These are phyloP conservation scores for Cladopsammia gracilis DNA, from an alignment of 64 coral and sea anemone genomes.

Conservation along the genomic window DNA sequence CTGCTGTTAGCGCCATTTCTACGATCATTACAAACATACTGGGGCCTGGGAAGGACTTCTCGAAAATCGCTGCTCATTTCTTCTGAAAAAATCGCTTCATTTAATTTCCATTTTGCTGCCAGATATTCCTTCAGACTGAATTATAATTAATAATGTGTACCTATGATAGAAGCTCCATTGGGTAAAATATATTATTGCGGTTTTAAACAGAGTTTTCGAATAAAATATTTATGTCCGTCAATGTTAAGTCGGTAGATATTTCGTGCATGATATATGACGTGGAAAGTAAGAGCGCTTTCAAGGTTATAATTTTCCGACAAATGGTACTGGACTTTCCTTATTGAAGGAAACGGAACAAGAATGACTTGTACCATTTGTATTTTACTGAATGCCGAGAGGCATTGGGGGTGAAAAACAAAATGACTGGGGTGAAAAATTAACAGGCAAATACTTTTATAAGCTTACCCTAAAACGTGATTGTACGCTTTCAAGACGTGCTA, in stretches of 20 bases:
- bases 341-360: too few species aligned
- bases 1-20: slow-evolving; percentile 85
- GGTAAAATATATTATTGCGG: slow-evolving; percentile 6
- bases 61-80: slow-evolving; percentile 25
- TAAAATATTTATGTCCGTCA: background rate
- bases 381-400: too few species aligned
- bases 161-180: background rate
- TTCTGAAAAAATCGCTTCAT: background rate
- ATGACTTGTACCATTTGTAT: too few species aligned
- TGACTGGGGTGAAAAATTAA: too few species aligned
- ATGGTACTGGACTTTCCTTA: too few species aligned
- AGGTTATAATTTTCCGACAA: too few species aligned
- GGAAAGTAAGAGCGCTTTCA: background rate
- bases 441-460: too few species aligned
- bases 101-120: background rate
- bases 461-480: too few species aligned
- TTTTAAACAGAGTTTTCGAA: slow-evolving; percentile 19
- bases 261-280: background rate
- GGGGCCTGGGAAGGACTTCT: slow-evolving; percentile 72
- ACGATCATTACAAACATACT: slow-evolving; percentile 89
- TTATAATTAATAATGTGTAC: background rate
- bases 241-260: background rate
- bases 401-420: too few species aligned
- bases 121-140: background rate
- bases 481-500: too few species aligned